Base-by-base conservation (phyloP, 1,140 invertebrate species). In the Spodoptera litura region DNA sequence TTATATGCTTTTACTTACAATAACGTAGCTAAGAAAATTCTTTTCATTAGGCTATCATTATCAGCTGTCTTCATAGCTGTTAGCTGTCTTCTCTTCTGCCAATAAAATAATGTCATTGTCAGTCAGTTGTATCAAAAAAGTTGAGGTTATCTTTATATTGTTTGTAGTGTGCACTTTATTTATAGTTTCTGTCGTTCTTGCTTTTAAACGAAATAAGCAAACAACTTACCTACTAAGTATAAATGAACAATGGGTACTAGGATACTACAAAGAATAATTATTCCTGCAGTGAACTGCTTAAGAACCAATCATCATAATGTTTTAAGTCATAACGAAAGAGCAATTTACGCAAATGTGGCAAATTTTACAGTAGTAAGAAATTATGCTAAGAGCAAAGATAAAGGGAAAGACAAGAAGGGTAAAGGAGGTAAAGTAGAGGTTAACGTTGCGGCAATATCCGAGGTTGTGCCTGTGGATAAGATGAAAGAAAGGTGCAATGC, bases 381-480 rank as follows among this genome's bases (percentile, higher is more conserved):
- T 72, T 94, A 94, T 90, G 92, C 93, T 13, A 95, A 95, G 86
- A 94, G 89, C 53, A 96, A 96, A 87, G 95, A 96, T 68, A 96
- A 96, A 86, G 96, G 96, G 81, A 97, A 96, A 87, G 94, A 95
- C 35, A 95, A 95, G 83, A 96, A 96, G 91, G 85, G 88, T 88
- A 96, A 96, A 77, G 95, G 96, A 64, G 90, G 94, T 10, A 96
- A 97, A 89, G 95, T 98, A n/a, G 92, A 95, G 75, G 95, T 98
- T 4, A 96, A 96, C 87, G 95, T 96, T 80, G 90, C 95, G 64
- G 96, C 98, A 88, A 94, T 99, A 80, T 89, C 95, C 10, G 96
- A 97, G 84, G 83, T 98, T 3, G 92, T 99, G 0, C 95, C 98
- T 86, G 88, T 97, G 20, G 96, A 97, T 38, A 94, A 95, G 25